Base-by-base conservation (phyloP, 2,113 vertebrate genomes). In the Turdus rufiventris region DNA sequence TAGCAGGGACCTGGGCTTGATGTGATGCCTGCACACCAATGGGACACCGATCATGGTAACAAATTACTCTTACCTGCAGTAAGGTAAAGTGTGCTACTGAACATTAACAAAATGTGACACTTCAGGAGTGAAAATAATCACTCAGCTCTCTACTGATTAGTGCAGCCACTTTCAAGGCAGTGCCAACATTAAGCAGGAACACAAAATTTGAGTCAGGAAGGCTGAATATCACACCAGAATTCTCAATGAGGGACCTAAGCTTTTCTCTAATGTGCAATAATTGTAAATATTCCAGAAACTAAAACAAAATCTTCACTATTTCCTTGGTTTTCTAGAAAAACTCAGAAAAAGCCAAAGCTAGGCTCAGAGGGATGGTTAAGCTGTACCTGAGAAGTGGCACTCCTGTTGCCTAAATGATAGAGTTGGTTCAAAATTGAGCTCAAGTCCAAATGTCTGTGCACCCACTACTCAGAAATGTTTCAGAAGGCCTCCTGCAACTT, bases 401-500 rank as follows among this genome's bases (percentile, higher is more conserved):
- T 48, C 14, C 21, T 70, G 21, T 26, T 66, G 6, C 11, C 21
- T 74, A n/a, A 29, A 9, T n/a, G 36, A 26, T 5, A 28, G 10
- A 51, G 7, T 5, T 10, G 6, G 34, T 16, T 65, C 29, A 48
- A 31, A 66, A 6, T 2, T 6, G 31, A 80, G 29, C 4, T 7
- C 0, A 0, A 6, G 3, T 12, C 58, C 21, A 54, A 54, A 43
- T 1, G 3, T 25, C 18, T 58, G 19, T 8, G 17, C 6, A 63
- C 5, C 31, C 34, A 14, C 6, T 18, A 28, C 18, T 36, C 29
- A 60, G 12, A 33, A 54, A 12, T 14, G 31, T 31, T 58, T 17
- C 48, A 50, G 43, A 53, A 43, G 4, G 4, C 14, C 17, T 8
- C 62, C 20, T 16, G 14, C 6, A 48, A 15, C 36, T 60, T 45